Evolutionary conservation across 1,140 invertebrate genomes (phyloP), one percentile per base, ranked within the genome.

Genomic region (Condylostylus longicornis): DNA sequence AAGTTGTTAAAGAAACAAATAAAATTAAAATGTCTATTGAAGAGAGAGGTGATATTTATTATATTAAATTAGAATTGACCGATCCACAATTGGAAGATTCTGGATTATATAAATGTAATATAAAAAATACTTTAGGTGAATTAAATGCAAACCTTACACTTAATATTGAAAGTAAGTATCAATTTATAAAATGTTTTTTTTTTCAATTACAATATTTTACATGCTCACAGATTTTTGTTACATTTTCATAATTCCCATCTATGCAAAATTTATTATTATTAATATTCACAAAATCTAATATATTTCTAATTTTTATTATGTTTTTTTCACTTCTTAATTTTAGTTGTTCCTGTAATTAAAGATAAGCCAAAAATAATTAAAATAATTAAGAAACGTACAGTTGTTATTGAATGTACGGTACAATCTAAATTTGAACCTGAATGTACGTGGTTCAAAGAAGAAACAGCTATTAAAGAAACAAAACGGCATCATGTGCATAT

Each of bases 21-120:
- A 85, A 84, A 66, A 78, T 89, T 36, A 79, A 72, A 58, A 72
- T 90, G 48, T 71, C 64, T 18, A 64, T 79, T 41, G 66, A 71
- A 25, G 74, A 87, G 58, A 76, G 85, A 36, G 76, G 77, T 44
- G 76, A 84, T 46, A 80, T 87, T 48, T 72, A 86, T 48, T 97
- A 91, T 58, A 82, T 87, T 35, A 77, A 83, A 55, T 63, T 98
- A 39, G 84, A 89, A 61, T 67, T 98, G 8, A 80, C 83, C 66
- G 87, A 95, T 67, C 91, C 93, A 39, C 82, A 82, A 48, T 74
- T 86, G 42, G 82, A 88, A 51, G 93, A 98, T 67, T 93, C 91
- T 47, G 95, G 95, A 25, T 70, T 95, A 21, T 99, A 98, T 67
- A 97, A 97, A 64, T 96, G 93, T 60, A 93, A 91, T 52, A 90